Conservation (phyloP, 1,140 invertebrate species). For the Rhagoletis zephyria region DNA sequence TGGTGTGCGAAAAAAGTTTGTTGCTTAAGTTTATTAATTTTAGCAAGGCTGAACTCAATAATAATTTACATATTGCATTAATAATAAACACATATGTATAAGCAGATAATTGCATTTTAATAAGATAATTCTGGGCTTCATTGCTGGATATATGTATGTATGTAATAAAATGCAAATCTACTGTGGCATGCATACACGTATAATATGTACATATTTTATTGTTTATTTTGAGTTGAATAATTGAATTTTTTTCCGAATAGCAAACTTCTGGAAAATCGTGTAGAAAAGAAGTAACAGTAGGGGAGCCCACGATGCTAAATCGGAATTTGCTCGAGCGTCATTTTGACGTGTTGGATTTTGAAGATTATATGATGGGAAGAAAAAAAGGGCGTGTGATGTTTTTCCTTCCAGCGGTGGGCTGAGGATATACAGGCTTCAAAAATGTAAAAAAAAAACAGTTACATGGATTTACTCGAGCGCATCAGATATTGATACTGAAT, state of each 20-base stretch:
- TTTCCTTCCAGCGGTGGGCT: no score
- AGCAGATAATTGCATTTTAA: conserved; percentile 32
- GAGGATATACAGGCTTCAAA: no score
- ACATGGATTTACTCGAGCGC: no score
- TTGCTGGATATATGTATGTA: not conserved
- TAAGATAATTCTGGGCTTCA: not conserved
- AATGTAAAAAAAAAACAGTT: no score
- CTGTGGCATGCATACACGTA: not conserved
- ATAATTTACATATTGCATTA: conserved; percentile 41
- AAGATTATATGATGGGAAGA: no score
- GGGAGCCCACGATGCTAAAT: no score
- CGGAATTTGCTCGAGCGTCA: no score
- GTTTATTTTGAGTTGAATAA: not conserved
- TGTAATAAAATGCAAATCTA: not conserved
- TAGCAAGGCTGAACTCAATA: not conserved
- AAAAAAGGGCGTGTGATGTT: no score
- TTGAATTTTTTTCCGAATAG: not conserved
- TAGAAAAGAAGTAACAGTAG: no score
- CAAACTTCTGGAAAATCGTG: not conserved
- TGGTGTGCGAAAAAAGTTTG: not conserved
- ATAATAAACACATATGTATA: not conserved
- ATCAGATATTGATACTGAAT: no score
- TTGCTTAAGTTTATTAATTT: not conserved
- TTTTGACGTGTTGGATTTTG: no score
- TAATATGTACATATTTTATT: not conserved